Base-by-base conservation (phyloP, 2,888 invertebrate species). In the Hetaerina titia region DNA sequence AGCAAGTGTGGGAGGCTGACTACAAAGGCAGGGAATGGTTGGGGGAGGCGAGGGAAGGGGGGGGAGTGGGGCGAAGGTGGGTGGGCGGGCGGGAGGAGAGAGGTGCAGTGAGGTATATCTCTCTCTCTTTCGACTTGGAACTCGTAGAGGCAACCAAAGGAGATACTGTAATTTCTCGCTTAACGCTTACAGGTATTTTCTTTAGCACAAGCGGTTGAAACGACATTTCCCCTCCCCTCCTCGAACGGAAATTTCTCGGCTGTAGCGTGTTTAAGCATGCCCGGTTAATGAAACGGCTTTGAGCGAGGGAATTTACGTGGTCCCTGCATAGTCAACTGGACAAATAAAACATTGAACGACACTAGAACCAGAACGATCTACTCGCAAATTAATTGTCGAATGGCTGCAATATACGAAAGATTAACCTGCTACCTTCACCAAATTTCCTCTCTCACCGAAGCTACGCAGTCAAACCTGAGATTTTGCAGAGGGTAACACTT, bases 1-100 rank as follows among this genome's bases (percentile, higher is more conserved):
- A 90, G 63, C 63, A 69, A 69, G 92, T 92, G 92, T 92, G 92
- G 92, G 92, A 92, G 92, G 89, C 45, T 45, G 69, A 92, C 25
- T 58, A 58, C 89, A 56, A 89, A 92, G 56, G 92, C 31, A 8
- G 90, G 31, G n/a, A 90, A 63, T 64, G 92, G 92, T 17, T 64
- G 89, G 89, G n/a, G 56, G 19, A 13, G 92, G 69, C 63, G 57
- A 17, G 5, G 63, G 90, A 56, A 45, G 15, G 22, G 22, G n/a
- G 56, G 19, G 22, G 58, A n/a, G n/a, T 17, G 63, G 63, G 17
- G 90, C 2, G 63, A 90, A 8, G 22, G 90, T 64, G 45, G 25
- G 19, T 31, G 90, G n/a, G 25, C 13, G 90, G 22, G 22, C 63
- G 63, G 64, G 45, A 4, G 13, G 17, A 6, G 58, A 22, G 60